Percentiles rank a stretch among this genome's conserved stretches.
Conservation (phyloP, 2,113 vertebrate genomes). For the Myotis davidii region DNA sequence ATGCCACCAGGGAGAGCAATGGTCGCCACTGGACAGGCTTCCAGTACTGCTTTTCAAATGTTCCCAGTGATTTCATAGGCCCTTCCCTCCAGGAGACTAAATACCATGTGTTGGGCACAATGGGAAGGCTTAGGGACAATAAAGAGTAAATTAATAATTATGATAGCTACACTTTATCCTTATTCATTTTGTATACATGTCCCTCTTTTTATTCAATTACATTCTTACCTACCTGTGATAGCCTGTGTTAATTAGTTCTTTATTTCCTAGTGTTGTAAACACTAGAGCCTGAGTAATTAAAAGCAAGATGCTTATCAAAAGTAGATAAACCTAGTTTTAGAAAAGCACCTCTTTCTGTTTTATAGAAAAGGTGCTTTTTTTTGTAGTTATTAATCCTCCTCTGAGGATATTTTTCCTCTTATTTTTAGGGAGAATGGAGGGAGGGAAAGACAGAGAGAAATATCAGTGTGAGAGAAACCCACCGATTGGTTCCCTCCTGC, state of each 20-base stretch:
- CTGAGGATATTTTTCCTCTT: too few relatives aligned
- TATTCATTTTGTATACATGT: neutral
- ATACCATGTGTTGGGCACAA: neutral
- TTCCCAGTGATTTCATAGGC: neutral
- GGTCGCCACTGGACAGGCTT: neutral
- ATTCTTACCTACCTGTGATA: neutral
- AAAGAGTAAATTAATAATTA: neutral
- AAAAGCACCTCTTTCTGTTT: constrained; percentile 15
- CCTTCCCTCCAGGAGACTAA: neutral
- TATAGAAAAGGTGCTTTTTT: neutral
- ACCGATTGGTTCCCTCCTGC: too few relatives aligned
- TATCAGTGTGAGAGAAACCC: too few relatives aligned
- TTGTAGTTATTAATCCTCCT: too few relatives aligned
- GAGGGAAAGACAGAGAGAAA: too few relatives aligned
- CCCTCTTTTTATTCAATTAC: neutral
- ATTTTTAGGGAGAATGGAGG: too few relatives aligned
- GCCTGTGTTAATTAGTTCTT: neutral
- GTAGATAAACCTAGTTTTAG: neutral
- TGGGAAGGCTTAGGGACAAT: neutral
- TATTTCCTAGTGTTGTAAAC: neutral
- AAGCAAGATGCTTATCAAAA: constrained; percentile 53
- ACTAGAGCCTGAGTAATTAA: constrained; percentile 1
- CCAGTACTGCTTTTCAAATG: neutral
- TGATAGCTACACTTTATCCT: constrained; percentile 19
- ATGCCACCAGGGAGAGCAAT: neutral